These are phyloP conservation scores for Drosophila bunnanda DNA, from an alignment of 2,888 invertebrate species.

Conservation along the genomic window DNA sequence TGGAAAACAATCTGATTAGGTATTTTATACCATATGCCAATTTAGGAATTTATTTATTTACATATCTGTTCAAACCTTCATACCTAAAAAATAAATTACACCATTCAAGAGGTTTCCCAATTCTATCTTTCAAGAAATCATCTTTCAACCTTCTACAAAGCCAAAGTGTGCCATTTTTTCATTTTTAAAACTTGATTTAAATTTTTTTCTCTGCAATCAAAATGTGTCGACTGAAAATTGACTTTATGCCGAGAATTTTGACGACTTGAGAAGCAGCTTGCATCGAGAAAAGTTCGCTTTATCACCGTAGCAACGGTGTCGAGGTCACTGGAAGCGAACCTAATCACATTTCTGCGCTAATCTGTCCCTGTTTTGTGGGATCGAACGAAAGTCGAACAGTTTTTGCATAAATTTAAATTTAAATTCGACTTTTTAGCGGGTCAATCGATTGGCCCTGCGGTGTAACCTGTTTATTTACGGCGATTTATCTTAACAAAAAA, in stretches of 20 bases:
- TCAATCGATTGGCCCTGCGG: constrained; percentile 32
- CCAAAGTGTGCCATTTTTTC: background rate
- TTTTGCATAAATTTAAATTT: constrained; percentile 43
- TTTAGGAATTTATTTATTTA: background rate
- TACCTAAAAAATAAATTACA: too few relatives aligned
- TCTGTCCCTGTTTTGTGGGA: constrained; percentile 16
- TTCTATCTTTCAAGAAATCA: background rate
- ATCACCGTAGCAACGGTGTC: constrained; percentile 26
- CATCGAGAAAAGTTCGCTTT: constrained; percentile 24
- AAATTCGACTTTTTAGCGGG: constrained; percentile 21
- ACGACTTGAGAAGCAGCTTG: constrained; percentile 6
- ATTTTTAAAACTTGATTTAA: rapidly evolving
- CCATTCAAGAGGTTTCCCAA: background rate
- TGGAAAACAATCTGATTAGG: background rate
- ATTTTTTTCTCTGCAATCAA: background rate
- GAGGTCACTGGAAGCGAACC: constrained; percentile 32
- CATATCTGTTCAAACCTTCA: too few relatives aligned
- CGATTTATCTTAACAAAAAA: background rate
- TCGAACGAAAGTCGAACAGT: constrained; percentile 47
- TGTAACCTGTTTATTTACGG: constrained; percentile 11
- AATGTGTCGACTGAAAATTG: constrained; percentile 11
- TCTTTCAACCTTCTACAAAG: background rate
- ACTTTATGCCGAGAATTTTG: constrained; percentile 18
- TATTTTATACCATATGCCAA: background rate
- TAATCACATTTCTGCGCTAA: constrained; percentile 39